Evolutionary conservation across 2,797 vertebrate species (phyloP).

Genomic region (Notolabrus celidotus): DNA sequence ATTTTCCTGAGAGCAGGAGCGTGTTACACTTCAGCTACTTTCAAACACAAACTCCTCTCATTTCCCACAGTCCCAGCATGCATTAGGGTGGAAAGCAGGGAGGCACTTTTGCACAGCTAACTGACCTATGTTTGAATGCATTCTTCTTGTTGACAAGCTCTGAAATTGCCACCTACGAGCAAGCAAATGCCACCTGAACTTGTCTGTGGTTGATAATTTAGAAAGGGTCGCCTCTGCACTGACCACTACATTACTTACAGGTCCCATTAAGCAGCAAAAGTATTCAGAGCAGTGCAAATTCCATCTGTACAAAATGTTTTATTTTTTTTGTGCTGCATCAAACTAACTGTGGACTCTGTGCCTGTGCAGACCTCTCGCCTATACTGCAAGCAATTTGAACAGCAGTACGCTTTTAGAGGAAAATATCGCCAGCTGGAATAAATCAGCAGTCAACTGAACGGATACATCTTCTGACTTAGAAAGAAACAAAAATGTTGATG

Average conservation of each 20-base stretch:
- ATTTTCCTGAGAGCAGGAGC: constrained; percentile 3
- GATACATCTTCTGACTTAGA: too few species aligned
- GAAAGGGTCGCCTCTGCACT: not conserved
- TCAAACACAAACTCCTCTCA: constrained; percentile 10
- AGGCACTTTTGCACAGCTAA: not conserved
- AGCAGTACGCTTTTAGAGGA: not conserved
- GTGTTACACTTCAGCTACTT: constrained; percentile 2
- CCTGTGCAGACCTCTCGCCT: not conserved
- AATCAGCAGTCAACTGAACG: too few species aligned
- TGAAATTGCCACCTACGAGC: not conserved
- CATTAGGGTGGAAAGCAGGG: constrained; percentile 5
- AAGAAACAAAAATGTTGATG: too few species aligned
- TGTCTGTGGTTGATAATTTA: not conserved
- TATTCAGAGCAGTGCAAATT: not conserved
- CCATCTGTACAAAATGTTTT: not conserved
- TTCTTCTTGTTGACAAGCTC: not conserved
- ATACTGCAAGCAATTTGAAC: too few species aligned
- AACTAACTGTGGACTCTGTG: not conserved
- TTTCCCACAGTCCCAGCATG: constrained; percentile 21
- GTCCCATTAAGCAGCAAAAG: not conserved
- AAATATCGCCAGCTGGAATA: not conserved
- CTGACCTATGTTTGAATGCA: not conserved
- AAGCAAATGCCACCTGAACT: constrained; percentile 1
- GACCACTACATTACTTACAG: not conserved
- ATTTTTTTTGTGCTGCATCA: not conserved